Evolutionary conservation across 2,888 invertebrate genomes (phyloP).

Genomic region (Apodemia mormo): DNA sequence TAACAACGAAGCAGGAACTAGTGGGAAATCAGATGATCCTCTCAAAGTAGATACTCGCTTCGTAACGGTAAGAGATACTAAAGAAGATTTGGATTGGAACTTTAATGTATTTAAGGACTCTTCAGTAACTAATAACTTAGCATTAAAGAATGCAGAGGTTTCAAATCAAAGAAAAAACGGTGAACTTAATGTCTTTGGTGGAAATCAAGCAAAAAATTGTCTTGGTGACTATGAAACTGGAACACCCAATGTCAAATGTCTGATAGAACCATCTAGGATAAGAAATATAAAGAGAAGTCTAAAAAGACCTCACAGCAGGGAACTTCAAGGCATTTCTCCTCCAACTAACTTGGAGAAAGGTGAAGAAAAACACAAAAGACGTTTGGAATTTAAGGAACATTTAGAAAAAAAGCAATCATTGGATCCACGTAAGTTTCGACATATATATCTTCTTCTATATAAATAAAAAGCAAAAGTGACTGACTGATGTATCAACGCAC

Average conservation of each 20-base stretch:
- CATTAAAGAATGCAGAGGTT: not conserved
- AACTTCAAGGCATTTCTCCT: conserved; percentile 60
- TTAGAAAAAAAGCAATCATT: conserved; percentile 46
- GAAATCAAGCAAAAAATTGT: conserved; percentile 38
- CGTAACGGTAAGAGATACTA: conserved; percentile 50
- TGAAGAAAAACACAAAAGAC: conserved; percentile 50
- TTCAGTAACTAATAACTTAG: not conserved
- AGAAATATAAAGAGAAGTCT: conserved; percentile 67
- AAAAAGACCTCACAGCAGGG: conserved; percentile 66
- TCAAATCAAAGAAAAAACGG: conserved; percentile 19
- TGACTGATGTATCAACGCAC: too few species aligned
- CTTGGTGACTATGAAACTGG: conserved; percentile 38
- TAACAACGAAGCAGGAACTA: conserved; percentile 38
- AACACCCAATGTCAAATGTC: conserved; percentile 47
- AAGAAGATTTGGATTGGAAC: conserved; percentile 50
- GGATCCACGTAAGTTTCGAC: conserved; percentile 54
- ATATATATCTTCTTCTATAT: too few species aligned
- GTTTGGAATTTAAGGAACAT: conserved; percentile 47
- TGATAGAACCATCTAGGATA: conserved; percentile 48
- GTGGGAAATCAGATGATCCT: conserved; percentile 26
- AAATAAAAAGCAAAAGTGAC: too few species aligned
- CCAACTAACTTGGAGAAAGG: conserved; percentile 37
- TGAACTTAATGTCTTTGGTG: not conserved
- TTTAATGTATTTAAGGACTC: conserved; percentile 51
- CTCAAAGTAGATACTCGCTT: conserved; percentile 46